Evolutionary conservation across 1,140 invertebrate genomes (phyloP), one percentile per base, ranked within the genome.

Genomic region (Dufourea novaeangliae): DNA sequence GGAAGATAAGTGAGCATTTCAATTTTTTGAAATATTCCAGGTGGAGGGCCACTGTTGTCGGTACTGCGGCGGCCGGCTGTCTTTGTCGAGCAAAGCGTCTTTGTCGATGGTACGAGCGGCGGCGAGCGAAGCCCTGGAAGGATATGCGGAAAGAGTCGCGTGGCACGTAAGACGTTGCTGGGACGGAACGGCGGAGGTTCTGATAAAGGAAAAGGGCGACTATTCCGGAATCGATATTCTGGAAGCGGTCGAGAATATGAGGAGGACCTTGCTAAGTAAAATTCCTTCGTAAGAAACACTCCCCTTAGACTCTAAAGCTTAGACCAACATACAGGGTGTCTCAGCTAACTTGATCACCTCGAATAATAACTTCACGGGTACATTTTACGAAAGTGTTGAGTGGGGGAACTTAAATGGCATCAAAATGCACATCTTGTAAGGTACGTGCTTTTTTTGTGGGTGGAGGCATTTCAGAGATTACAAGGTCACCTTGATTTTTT

Each of bases 41-140:
- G 82, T 92, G 3, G 91, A 92, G 46, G 92, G 91, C 11, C 90
- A 92, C 64, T 92, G 92, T 50, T 92, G 92, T 59, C 77, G 80
- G 32, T 92, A 89, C 73, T 92, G 92, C 44, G 92, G 92, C 0
- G 90, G 87, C 4, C 80, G 88, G 50, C 61, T 91, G 10, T 63
- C 52, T 2, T 71, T 91, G 10, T 66, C 84, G 0, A 34, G 27
- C 0, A 83, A 77, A 32, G 67, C 74, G 4, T 87, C 88, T 20
- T 39, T 88, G 10, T 52, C 68, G 3, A 82, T 84, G 57, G 61
- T 90, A 0, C 72, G 80, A 11, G 69, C 79, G 27, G 57, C 87
- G 2, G 80, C 82, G 0, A 76, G 82, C 10, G 77, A 82, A 20
- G 84, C 78, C 62, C 70, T 92, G 14, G 69, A 59, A 37, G 41